Percentiles rank a stretch among this genome's conserved stretches.
Conservation (phyloP, 2,888 invertebrate species). For the Capitulum mitella region DNA sequence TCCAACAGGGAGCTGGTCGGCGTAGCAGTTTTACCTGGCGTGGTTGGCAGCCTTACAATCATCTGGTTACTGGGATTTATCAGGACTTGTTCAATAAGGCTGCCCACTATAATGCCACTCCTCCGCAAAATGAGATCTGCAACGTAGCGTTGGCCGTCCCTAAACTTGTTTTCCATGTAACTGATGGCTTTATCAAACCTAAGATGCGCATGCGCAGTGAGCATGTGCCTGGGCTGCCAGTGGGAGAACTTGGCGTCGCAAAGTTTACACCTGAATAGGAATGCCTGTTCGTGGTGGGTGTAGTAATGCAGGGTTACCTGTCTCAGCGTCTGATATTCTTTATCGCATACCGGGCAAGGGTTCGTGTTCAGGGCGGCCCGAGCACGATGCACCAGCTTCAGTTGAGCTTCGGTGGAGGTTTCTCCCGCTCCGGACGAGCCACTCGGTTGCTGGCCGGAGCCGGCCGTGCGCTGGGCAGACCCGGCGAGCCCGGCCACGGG, state of each 20-base stretch:
- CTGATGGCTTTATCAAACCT: not conserved
- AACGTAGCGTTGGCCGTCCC: not conserved
- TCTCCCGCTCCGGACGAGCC: too few species aligned
- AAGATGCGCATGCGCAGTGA: not conserved
- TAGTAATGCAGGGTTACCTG: constrained; percentile 4
- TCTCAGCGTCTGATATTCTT: not conserved
- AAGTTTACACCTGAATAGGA: not conserved
- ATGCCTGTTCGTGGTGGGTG: not conserved
- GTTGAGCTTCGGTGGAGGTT: too few species aligned
- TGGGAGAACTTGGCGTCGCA: not conserved
- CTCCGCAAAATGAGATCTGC: not conserved
- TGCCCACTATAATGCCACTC: not conserved
- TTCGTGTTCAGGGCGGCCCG: not conserved
- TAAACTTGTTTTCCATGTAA: not conserved
- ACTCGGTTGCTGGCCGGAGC: too few species aligned
- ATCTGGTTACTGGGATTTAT: not conserved
- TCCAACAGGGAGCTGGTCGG: not conserved
- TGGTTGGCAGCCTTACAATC: not conserved
- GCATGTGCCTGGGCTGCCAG: not conserved
- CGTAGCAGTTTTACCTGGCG: not conserved
- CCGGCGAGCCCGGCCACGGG: too few species aligned
- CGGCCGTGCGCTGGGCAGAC: too few species aligned
- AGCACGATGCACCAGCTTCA: not conserved
- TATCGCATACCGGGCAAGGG: not conserved
- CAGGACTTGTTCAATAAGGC: not conserved